A percentile compares a stretch with the other conserved stretches of the same genome.
Evolutionary conservation across 2,113 vertebrate genomes (phyloP).

Genomic region (Lagopus muta): DNA sequence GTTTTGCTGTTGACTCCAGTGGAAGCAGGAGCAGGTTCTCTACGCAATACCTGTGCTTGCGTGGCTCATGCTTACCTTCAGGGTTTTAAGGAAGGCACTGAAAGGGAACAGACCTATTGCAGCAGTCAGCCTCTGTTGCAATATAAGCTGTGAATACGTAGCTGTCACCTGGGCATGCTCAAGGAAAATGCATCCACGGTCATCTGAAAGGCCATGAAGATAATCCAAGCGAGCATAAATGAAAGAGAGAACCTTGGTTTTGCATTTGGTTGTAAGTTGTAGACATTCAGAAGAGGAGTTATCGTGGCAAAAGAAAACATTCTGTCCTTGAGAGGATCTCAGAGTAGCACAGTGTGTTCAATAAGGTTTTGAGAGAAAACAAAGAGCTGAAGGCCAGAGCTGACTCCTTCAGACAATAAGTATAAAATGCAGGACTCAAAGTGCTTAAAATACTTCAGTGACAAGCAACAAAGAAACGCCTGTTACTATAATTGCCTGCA

Average conservation of each 20-base stretch:
- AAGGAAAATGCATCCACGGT: background rate
- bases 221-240: background rate
- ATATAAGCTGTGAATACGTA: background rate
- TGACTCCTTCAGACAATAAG: slow-evolving; percentile 45
- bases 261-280: background rate
- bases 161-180: background rate
- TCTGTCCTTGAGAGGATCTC: slow-evolving; percentile 28
- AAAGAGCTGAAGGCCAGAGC: slow-evolving; percentile 56
- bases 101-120: background rate
- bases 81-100: background rate
- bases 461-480: slow-evolving; percentile 9
- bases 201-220: background rate
- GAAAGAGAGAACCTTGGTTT: background rate
- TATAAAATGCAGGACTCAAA: slow-evolving; percentile 1
- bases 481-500: slow-evolving; percentile 19
- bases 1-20: slow-evolving; percentile 2
- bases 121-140: background rate
- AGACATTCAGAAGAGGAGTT: slow-evolving; percentile 3
- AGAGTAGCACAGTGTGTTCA: background rate
- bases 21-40: slow-evolving; percentile 33
- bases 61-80: background rate
- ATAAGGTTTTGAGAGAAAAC: slow-evolving; percentile 60
- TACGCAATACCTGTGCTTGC: background rate
- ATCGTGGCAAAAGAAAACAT: slow-evolving; percentile 6
- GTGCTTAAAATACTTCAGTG: slow-evolving; percentile 35